Base-by-base conservation (phyloP, 2,113 vertebrate species). In the Micronycteris hirsuta region DNA sequence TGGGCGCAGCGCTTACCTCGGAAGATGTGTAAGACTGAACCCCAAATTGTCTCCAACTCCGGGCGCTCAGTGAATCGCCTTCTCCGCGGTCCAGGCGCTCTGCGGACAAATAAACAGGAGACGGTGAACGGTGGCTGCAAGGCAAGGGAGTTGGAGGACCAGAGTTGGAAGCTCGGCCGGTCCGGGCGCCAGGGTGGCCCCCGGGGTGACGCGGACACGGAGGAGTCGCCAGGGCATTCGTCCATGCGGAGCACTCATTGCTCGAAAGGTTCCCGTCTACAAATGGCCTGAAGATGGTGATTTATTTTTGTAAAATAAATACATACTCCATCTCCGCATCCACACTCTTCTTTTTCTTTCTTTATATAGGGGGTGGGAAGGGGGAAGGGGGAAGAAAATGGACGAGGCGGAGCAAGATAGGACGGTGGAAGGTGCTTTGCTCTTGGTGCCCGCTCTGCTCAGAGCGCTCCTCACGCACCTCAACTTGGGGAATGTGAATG, bases 51-150 rank as follows among this genome's bases (percentile, higher is more conserved):
- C 97, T 97, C 95, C 95, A 20, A 89, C 89, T 92, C 74, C 82
- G 56, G 73, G 83, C 33, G 36, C 94, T 96, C 98, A 78, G 68
- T 96, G 96, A 61, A 71, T 96, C 11, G 80, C 77, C 82, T 97
- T 83, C 97, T 97, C 97, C 91, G 33, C 91, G 85, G 91, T 96
- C 91, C 97, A 31, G 97, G 95, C 68, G 90, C 97, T 98, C 98
- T 98, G 98, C 87, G 97, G 98, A 98, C 90, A 98, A 98, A 98
- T 78, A 98, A 98, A 97, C 98, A 98, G 98, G 97, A 98, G 89
- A 45, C 93, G 91, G 97, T 98, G 96, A 98, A 96, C 77, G 3
- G 96, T 73, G 70, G 80, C 96, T 89, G 82, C 17, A 41, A 80
- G 80, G 52, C 70, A 96, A 97, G 74, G 89, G 89, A 96, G 38